Evolutionary conservation across 2,797 vertebrate genomes (phyloP).

Genomic region (Ctenochaetus hawaiiensis): DNA sequence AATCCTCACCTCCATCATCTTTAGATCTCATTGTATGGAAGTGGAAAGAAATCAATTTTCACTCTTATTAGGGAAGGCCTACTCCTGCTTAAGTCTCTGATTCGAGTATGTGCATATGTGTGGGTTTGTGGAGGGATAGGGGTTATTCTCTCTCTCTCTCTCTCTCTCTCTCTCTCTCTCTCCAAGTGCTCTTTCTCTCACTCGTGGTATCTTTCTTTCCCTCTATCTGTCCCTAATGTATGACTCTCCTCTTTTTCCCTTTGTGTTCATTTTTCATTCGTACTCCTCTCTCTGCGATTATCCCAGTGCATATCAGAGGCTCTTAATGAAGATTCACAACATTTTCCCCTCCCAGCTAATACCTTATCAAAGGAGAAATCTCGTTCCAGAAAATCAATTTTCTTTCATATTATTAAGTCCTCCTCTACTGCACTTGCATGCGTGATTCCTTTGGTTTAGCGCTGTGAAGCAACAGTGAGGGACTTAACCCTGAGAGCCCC

Average conservation of each 20-base stretch:
- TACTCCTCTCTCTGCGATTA: slow-evolving; percentile 78
- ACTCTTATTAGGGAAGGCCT: slow-evolving; percentile 82
- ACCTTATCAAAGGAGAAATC: slow-evolving; percentile 90
- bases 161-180: slow-evolving; percentile 17
- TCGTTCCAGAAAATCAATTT: slow-evolving; percentile 91
- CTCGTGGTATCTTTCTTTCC: slow-evolving; percentile 61
- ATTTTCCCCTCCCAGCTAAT: slow-evolving; percentile 87
- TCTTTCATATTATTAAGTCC: slow-evolving; percentile 89
- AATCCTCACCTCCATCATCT: slow-evolving; percentile 85
- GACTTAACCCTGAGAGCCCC: slow-evolving; percentile 80
- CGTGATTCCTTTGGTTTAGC: slow-evolving; percentile 80
- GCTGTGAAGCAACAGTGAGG: slow-evolving; percentile 75
- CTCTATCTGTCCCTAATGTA: slow-evolving; percentile 75
- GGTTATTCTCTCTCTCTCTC: slow-evolving; percentile 28
- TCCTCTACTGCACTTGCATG: slow-evolving; percentile 83
- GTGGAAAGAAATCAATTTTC: slow-evolving; percentile 85
- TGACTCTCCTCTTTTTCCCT: slow-evolving; percentile 70
- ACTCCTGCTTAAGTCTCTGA: slow-evolving; percentile 78
- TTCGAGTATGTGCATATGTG: slow-evolving; percentile 67
- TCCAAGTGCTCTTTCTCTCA: slow-evolving; percentile 51
- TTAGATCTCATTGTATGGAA: slow-evolving; percentile 83
- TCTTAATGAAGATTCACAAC: slow-evolving; percentile 90
- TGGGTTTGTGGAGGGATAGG: slow-evolving; percentile 36
- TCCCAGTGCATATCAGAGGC: slow-evolving; percentile 86
- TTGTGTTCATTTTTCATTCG: slow-evolving; percentile 84